Evolutionary conservation across 2,888 invertebrate species (phyloP).

Genomic region (Camponotus fellah): DNA sequence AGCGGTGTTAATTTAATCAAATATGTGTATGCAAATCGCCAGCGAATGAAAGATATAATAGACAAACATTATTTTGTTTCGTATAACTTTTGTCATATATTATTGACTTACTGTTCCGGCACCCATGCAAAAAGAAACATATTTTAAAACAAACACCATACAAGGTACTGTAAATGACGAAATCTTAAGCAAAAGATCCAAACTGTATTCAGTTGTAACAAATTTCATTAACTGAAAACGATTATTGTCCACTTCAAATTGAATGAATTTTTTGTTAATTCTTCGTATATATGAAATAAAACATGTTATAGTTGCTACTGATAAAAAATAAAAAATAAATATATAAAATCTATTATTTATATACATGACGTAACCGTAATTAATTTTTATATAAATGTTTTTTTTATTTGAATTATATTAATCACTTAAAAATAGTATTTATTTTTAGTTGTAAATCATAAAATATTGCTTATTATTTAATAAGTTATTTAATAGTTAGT

Average conservation of each 20-base stretch:
- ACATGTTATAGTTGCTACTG: too few relatives aligned
- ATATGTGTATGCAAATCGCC: too few relatives aligned
- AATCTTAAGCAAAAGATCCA: constrained; percentile 37
- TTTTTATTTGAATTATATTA: too few relatives aligned
- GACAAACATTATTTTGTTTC: neutral
- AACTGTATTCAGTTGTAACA: constrained; percentile 40
- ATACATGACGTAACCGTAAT: too few relatives aligned
- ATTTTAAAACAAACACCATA: constrained; percentile 29
- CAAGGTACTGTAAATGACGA: constrained; percentile 34
- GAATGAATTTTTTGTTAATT: neutral
- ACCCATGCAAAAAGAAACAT: constrained; percentile 14
- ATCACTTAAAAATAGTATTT: too few relatives aligned
- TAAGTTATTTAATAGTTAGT: too few relatives aligned
- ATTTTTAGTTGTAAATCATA: too few relatives aligned
- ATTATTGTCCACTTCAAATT: neutral
- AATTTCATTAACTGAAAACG: constrained; percentile 33
- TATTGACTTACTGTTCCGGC: constrained; percentile 16
- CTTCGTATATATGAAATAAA: too few relatives aligned
- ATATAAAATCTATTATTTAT: too few relatives aligned
- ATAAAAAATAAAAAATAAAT: too few relatives aligned
- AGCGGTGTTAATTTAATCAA: neutral
- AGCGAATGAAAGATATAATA: neutral
- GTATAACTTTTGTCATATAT: neutral
- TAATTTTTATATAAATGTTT: too few relatives aligned
- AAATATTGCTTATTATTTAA: too few relatives aligned